Evolutionary conservation across 2,797 vertebrate genomes (phyloP).

Genomic region (Tympanoctomys barrerae): DNA sequence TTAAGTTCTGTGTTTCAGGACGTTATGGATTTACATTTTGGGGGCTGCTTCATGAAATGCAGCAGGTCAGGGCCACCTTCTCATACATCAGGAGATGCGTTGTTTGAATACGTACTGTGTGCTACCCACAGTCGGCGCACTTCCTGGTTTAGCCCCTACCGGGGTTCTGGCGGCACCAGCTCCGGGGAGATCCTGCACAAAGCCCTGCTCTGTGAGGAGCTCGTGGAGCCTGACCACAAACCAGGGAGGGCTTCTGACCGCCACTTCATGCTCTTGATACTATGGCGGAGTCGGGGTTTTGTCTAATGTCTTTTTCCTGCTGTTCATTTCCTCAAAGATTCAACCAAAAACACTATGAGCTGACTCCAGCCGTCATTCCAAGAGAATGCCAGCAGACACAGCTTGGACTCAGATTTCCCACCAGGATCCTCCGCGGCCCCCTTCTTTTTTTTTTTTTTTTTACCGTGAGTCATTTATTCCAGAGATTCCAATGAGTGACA

Average conservation of each 20-base stretch:
- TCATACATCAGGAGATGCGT: fast-evolving
- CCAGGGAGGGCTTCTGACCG: background rate
- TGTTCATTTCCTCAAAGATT: conserved; percentile 14
- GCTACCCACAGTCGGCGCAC: background rate
- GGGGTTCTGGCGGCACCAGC: too few relatives aligned
- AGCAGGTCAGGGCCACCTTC: background rate
- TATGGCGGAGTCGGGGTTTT: background rate
- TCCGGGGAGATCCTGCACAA: background rate
- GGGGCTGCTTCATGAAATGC: background rate
- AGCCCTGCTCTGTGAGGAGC: background rate
- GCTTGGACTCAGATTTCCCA: background rate
- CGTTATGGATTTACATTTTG: background rate
- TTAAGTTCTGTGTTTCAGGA: background rate
- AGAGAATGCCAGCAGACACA: background rate
- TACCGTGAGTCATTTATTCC: background rate
- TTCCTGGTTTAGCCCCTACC: background rate
- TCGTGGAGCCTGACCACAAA: background rate
- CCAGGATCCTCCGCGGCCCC: background rate
- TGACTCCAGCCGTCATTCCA: background rate
- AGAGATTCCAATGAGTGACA: background rate
- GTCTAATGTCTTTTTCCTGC: background rate
- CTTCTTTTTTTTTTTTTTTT: background rate
- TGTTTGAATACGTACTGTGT: background rate
- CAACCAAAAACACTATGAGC: background rate
- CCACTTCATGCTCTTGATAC: background rate